Evolutionary conservation across 2,113 vertebrate species (phyloP), one percentile per base, ranked within the genome.

Genomic region (Hemiprocne comata): DNA sequence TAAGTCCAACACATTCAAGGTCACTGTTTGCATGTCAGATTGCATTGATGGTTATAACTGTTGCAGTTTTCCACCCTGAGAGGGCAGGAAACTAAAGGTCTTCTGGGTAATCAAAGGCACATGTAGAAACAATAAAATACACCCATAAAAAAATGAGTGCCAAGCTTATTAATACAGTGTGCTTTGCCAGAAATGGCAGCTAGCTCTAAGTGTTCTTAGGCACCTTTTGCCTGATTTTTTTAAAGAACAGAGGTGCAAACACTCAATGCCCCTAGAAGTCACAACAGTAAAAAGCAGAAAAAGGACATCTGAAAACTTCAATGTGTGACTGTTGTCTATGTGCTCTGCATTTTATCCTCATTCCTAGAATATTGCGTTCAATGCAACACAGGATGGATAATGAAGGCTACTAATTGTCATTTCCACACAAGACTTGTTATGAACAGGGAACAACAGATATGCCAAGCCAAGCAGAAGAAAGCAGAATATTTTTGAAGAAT

Each of bases 51-150:
- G 85, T 65, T 85, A 67, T 77, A 94, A 80, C 79, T 86, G 78
- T 73, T 73, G 85, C 0, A 1, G 66, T 48, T 94, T 89, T 60
- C 90, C 93, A 96, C 82, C 84, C 79, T 73, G 93, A 75, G 48
- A 75, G 60, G 36, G 25, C 95, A 96, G 94, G 95, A 95, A 97
- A 12, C 93, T 84, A 51, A 54, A 90, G 19, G 76, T 92, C 94
- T 96, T 95, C 88, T 91, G 93, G 86, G 95, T 96, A 97, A 97
- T 97, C 91, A 96, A 95, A 81, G 4, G 80, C 93, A 94, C 89
- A 95, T 95, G 93, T 33, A 93, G 77, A 95, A 97, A 97, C 94
- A 96, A 97, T 97, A 86, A 90, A 91, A 93, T 90, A 89, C 86
- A 94, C 51, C 62, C 92, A 87, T 69, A 93, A 93, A 50, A 91